Evolutionary conservation across 1,140 invertebrate genomes (phyloP), one percentile per base, ranked within the genome.

Genomic region (Nebria ingens): DNA sequence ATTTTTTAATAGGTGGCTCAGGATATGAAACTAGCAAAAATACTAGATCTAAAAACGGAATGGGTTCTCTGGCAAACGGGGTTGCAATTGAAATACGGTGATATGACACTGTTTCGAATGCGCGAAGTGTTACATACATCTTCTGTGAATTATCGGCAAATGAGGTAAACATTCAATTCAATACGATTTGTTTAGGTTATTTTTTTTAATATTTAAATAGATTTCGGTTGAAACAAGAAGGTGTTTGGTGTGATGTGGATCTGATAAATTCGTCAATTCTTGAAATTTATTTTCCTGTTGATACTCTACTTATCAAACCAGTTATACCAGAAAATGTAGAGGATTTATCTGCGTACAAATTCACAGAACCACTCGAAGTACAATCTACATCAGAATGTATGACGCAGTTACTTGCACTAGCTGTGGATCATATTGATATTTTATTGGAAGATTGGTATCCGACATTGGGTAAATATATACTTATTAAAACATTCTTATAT

Each of bases 361-460:
- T 84, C 19, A 76, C 63, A 49, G 58, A 62, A 21, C 62, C 67
- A 25, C 54, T 71, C 9, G 53, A 68, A 6, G 64, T 71, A 13
- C 63, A 71, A 29, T 62, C 61, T 49, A 71, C 80, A 56, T 78
- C 84, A 38, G 85, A 87, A 72, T 83, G 82, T 59, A 80, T 91
- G 54, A 85, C 94, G 0, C 89, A 93, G 65, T 69, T 99, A 13
- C 68, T 98, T 45, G 89, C 94, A 0, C 71, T 96, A 15, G 82
- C 93, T n/a, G 91, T 97, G 0, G 93, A 97, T 69, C 93, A 98
- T 68, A 91, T 99, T 62, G 97, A 99, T 69, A 87, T 94, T 52
- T 72, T 99, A 19, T 72, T 99, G 0, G 97, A 99, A 71, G 97
- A 99, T 71, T 99, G 97, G 96, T 98, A 96, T 74, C 94, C 94